Base-by-base conservation (phyloP, 64 coral and sea anemone species). In the Pocillopora damicornis region DNA sequence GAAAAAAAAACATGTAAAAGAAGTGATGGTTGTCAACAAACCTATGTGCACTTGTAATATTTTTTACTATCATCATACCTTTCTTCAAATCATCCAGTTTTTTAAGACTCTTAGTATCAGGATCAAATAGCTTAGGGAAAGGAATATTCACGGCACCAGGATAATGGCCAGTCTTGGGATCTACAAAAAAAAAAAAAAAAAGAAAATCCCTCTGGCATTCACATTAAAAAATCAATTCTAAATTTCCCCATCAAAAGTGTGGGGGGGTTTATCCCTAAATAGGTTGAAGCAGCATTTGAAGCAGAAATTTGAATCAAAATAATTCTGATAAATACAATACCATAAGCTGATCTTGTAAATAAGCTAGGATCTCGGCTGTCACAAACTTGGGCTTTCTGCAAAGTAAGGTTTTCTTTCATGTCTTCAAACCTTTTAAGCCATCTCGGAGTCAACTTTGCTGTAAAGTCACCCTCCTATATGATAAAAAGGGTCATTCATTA, bases 81-180 rank as follows among this genome's bases (percentile, higher is more conserved):
- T 81, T 76, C 85, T 92, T 92, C 1, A 95, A 71, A 59, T 95
- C 80, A 30, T 71, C 75, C 11, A 89, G 59, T 69, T 81, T 65
- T 75, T 89, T 95, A 17, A 95, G 79, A 79, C 85, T 86, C 56
- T 63, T 87, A 35, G 75, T 89, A 51, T 95, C 61, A 66, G 83
- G 60, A 83, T 77, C 35, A 73, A 95, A 86, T 6, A 95, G 58
- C 65, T 60, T 86, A 37, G 51, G 20, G 37, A 89, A 95, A 12
- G 86, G 86, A 89, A 95, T 95, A 66, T 95, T 95, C 2, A 95
- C 60, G 42, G 94, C 87, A 22, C 90, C 87, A 34, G 94, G 94
- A 60, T 95, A 95, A 63, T 92, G 94, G 9, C 94, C 94, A 81
- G 15, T 81, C 23, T 85, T 84, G 12, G 80, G 89, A 75, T 90